Evolutionary conservation across 2,797 vertebrate genomes (phyloP), one percentile per base, ranked within the genome.

Genomic region (Sternarchorhynchus goeldii): DNA sequence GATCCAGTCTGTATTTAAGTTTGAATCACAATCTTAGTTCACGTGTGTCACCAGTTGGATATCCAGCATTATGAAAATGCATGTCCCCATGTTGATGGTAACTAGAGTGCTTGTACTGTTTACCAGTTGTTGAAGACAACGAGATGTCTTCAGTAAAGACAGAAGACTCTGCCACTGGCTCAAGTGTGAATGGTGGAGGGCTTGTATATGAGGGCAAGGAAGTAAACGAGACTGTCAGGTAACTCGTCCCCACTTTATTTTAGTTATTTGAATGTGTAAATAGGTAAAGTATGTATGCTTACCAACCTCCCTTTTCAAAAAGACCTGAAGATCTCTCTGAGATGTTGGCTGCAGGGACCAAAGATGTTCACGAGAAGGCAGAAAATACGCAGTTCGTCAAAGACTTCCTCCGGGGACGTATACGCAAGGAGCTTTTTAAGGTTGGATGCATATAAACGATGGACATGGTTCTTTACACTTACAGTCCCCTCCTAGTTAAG

Each of bases 301-400:
- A 50, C 0, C 5, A 32, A 20, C 21, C 0, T 10, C 0, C 20
- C 65, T 18, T 39, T 20, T 55, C 4, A 17, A 10, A 1, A 88
- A 99, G 97, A 39, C 91, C 94, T 53, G 90, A 92, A 0, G 97
- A 99, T 86, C 92, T 99, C 10, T 99, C 96, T 0, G 96, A 99
- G 89, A 87, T 99, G 90, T 90, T 99, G 81, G 96, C 96, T 80
- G 95, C 95, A 75, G 96, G 97, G 29, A 99, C 98, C 0, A 98
- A 96, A 85, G 95, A 96, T 41, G 94, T 96, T 25, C 98, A 99
- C 0, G 95, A 96, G 84, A 94, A 92, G 73, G 98, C 97, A 0
- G 96, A 98, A 88, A 99, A 96, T 88, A 96, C 95, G 0, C 94
- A 94, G 86, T 99, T 99, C 83, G 97, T 99, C 80, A 99, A 97